These are phyloP conservation scores for Plotosus lineatus DNA, from an alignment of 2,113 vertebrate species.

Conservation along the genomic window DNA sequence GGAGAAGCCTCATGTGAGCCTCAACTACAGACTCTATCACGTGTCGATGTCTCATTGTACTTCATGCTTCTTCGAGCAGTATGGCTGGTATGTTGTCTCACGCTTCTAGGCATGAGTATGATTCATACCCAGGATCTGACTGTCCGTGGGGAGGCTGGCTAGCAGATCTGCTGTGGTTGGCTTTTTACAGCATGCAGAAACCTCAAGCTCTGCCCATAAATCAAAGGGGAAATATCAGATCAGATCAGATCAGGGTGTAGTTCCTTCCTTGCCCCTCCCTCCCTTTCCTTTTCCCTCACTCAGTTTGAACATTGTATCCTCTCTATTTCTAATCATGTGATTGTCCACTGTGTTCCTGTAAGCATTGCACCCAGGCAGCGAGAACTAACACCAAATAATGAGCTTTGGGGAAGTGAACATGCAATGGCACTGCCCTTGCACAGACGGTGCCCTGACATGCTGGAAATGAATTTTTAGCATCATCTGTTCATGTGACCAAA, in stretches of 20 bases:
- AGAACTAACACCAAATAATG: constrained; percentile 3
- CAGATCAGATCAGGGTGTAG: constrained; percentile 14
- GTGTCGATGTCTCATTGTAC: constrained; percentile 22
- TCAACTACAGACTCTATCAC: not conserved
- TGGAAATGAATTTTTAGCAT: not conserved
- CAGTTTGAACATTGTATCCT: not conserved
- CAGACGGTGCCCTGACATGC: not conserved
- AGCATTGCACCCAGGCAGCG: constrained; percentile 3
- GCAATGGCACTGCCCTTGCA: not conserved
- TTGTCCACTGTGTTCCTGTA: not conserved
- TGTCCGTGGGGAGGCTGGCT: constrained; percentile 29
- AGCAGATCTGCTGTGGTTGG: constrained; percentile 22
- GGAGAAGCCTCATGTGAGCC: not conserved
- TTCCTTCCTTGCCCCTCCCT: not conserved
- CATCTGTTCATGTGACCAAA: not conserved
- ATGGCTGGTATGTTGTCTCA: constrained; percentile 51
- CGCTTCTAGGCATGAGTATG: constrained; percentile 48
- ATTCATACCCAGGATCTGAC: constrained; percentile 30
- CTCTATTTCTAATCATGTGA: not conserved
- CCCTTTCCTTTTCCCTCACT: not conserved
- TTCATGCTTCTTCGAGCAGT: constrained; percentile 34
- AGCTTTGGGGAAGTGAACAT: not conserved
- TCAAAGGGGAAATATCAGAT: constrained; percentile 26
- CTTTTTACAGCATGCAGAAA: constrained; percentile 10
- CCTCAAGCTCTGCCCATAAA: constrained; percentile 24